Evolutionary conservation across 1,140 invertebrate genomes (phyloP).

Genomic region (Penaeus japonicus): DNA sequence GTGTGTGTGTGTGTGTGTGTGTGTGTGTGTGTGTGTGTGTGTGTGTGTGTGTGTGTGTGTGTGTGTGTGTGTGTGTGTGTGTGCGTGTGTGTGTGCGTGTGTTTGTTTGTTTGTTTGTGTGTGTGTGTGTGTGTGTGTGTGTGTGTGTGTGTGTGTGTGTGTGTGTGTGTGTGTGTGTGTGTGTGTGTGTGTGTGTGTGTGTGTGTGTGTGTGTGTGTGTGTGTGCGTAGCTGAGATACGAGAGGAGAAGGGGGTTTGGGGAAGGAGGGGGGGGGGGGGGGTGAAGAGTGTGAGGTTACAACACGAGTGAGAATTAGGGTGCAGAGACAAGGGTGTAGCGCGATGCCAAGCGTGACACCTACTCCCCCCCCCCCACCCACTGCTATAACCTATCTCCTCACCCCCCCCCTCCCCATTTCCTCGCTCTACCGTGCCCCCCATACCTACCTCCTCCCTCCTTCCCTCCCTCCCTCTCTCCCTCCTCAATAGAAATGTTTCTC

Average conservation of each 20-base stretch:
- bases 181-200: no score
- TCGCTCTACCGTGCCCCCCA: background rate
- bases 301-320: background rate
- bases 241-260: background rate
- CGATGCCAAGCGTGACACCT: no score
- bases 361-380: no score
- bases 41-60: background rate
- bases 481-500: no score
- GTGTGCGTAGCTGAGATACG: no score
- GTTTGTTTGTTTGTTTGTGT: no score
- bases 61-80: background rate
- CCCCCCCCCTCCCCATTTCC: background rate
- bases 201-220: no score
- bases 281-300: background rate
- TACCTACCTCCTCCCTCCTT: background rate
- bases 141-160: no score
- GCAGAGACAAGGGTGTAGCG: background rate
- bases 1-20: background rate
- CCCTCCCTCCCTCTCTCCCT: background rate
- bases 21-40: slow-evolving; percentile 1
- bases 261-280: background rate
- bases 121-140: no score
- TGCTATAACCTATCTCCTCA: no score
- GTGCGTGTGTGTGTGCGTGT: no score
- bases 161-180: no score